Base-by-base conservation (phyloP, 1,140 invertebrate genomes). In the Polyergus mexicanus region DNA sequence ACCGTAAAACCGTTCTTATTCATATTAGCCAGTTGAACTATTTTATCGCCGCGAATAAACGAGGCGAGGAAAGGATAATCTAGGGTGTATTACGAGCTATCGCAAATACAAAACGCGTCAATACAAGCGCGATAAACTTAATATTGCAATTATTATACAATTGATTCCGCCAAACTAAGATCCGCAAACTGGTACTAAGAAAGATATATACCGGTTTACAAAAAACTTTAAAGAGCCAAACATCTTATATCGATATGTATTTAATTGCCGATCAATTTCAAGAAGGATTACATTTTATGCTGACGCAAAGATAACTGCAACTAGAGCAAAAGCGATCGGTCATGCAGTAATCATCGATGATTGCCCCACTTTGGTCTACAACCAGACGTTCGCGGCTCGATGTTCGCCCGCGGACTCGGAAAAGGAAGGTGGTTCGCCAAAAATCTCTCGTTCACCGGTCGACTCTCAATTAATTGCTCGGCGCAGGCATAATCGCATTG, bases 381-480 rank as follows among this genome's bases (percentile, higher is more conserved):
- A 78, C 0, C 25, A 56, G 38, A 58, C 44, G 65, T 71, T 71
- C 35, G 77, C 32, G 41, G 60, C 60, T 13, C n/a, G n/a, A 13
- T 38, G 54, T 41, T 35, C 25, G 25, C 28, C 75, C 19, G 41
- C n/a, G 44, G n/a, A n/a, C n/a, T n/a, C 28, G 51, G 51, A 44
- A 81, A 71, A 60, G 68, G 60, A 75, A 89, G 78, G 65, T 51
- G 58, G 51, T 77, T 54, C 84, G 51, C 65, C 88, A 44, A 89
- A 89, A 89, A 89, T 86, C 84, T 38, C 25, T 89, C 69, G 44
- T 11, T 2, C 10, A 3, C 66, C 66, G 47, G 16, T 85, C 81
- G 69, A 60, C 19, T 69, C 58, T 77, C 58, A 16, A 89, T 89
- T 89, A 89, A 86, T 89, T 38, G 62, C 54, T 51, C 32, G 28